Evolutionary conservation across 2,797 vertebrate species (phyloP), one percentile per base, ranked within the genome.

Genomic region (Macroramphosus scolopax): DNA sequence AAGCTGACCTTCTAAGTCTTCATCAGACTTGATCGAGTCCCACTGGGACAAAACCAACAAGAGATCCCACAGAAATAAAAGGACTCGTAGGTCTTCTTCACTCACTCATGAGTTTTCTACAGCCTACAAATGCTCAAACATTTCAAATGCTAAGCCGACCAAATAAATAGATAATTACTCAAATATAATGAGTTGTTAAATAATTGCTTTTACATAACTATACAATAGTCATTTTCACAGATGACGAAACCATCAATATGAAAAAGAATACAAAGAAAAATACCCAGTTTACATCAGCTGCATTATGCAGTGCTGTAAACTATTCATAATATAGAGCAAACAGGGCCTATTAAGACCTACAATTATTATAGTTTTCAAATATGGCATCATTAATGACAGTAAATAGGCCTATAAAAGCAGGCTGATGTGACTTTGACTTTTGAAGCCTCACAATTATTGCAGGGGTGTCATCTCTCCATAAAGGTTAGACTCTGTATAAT

Each of bases 1-100:
- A 81, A 83, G 76, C 72, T 63, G 15, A 47, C 68, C 40, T 17
- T 42, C 24, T 8, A 20, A 28, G 45, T 69, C 48, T 50, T 34
- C 8, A n/a, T 31, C 5, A 36, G 51, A 68, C 46, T 9, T 15
- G 17, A 17, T 16, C 11, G 25, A 63, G 53, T 78, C 62, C 72
- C 67, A 72, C 29, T 75, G 64, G 64, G 38, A 80, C 65, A 15
- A 70, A 40, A 71, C 10, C 15, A 38, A 10, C 16, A 26, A 26
- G 5, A 37, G 29, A 20, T 38, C 11, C 8, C n/a, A 37, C 11
- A n/a, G n/a, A n/a, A n/a, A n/a, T n/a, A n/a, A n/a, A n/a, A n/a
- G n/a, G n/a, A n/a, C n/a, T n/a, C n/a, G n/a, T n/a, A 59, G 7
- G 14, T 61, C 24, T 40, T 47, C 16, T 18, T 37, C 22, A 56